A percentile compares a stretch with the other conserved stretches of the same genome.
Conservation (phyloP, 2,797 vertebrate species). For the Varecia variegata region DNA sequence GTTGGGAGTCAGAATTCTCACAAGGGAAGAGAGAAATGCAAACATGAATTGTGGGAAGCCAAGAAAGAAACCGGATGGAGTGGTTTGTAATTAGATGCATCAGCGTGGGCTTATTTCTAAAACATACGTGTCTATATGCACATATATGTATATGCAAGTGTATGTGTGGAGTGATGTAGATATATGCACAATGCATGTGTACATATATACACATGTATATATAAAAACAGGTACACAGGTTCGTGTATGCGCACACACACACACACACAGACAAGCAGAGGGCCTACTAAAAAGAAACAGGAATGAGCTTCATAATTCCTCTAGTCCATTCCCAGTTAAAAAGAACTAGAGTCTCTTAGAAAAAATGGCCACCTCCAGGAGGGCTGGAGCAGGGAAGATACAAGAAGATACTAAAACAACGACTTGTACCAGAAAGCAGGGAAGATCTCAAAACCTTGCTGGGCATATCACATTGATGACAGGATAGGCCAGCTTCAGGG, state of each 20-base stretch:
- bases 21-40: not conserved
- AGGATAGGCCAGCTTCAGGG: not conserved
- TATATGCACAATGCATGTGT: not conserved
- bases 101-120: not conserved
- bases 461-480: not conserved
- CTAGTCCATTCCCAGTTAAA: not conserved
- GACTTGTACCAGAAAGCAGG: not conserved
- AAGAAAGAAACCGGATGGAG: not conserved
- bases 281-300: not conserved
- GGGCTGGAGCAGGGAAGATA: not conserved
- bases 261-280: not conserved
- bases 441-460: not conserved
- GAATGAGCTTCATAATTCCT: not conserved
- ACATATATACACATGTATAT: not conserved
- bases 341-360: not conserved
- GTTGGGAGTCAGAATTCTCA: not conserved
- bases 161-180: accelerated
- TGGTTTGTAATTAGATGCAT: not conserved
- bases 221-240: not conserved
- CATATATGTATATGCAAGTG: not conserved
- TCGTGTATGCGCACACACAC: accelerated
- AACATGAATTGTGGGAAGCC: not conserved
- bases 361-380: not conserved
- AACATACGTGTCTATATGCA: not conserved
- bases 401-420: not conserved